phyloP scores from a whole-genome alignment of 2,113 vertebrate genomes.

The Leptosomus discolor region DNA sequence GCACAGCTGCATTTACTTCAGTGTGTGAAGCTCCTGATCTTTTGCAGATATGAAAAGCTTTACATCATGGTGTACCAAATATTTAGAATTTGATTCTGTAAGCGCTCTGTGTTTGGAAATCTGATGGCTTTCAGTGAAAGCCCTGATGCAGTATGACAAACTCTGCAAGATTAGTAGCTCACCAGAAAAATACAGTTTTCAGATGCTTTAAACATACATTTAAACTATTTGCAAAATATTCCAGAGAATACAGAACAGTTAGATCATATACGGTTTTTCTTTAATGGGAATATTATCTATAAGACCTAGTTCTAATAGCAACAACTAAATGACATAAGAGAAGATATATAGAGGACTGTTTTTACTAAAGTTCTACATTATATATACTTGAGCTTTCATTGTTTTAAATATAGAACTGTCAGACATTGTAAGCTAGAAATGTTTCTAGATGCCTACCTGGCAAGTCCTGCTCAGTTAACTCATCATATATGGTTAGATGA shows the following conservation, averaged over 20 bases:
- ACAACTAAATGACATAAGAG: not conserved
- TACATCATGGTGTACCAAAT: not conserved
- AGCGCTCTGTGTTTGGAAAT: not conserved
- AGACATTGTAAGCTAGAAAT: not conserved
- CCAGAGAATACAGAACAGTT: not conserved
- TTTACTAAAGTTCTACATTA: not conserved
- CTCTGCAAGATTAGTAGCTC: not conserved
- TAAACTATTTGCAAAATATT: conserved; percentile 16
- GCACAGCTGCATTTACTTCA: conserved; percentile 49
- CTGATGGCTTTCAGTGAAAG: not conserved
- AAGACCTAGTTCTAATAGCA: not conserved
- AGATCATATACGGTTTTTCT: not conserved
- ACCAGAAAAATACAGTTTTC: conserved; percentile 14
- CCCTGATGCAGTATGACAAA: not conserved
- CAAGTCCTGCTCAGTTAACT: not conserved
- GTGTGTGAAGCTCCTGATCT: not conserved
- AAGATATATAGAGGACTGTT: not conserved
- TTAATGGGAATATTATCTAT: not conserved
- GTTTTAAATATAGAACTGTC: not conserved
- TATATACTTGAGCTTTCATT: not conserved
- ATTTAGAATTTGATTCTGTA: conserved; percentile 10
- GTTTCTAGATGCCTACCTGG: not conserved
- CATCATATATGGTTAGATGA: not conserved
- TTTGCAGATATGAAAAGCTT: conserved; percentile 3
- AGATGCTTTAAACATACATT: not conserved